These are phyloP conservation scores for Drosophila antonietae DNA, from an alignment of 2,888 invertebrate species.

Conservation along the genomic window DNA sequence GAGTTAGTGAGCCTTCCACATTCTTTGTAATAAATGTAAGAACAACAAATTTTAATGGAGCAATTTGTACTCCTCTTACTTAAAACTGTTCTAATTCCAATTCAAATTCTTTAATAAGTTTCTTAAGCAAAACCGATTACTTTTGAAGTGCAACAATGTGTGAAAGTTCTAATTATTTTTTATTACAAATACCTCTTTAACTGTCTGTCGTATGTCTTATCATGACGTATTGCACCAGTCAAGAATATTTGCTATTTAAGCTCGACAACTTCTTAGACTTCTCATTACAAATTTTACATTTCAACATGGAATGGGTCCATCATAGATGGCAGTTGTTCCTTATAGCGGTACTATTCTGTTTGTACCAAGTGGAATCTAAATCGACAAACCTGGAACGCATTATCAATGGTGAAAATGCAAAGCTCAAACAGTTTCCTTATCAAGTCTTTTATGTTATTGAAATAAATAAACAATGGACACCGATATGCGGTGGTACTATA, in stretches of 20 bases:
- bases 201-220: neutral
- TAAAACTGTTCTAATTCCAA: too few species aligned
- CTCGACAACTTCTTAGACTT: neutral
- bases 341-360: neutral
- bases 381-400: neutral
- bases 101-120: too few species aligned
- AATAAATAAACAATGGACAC: neutral
- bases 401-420: neutral
- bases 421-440: neutral
- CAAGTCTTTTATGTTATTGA: too few species aligned
- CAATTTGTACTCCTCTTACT: too few species aligned
- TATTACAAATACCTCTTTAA: neutral
- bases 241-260: constrained; percentile 1
- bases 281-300: neutral
- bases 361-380: neutral
- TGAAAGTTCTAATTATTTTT: neutral
- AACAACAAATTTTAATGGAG: too few species aligned
- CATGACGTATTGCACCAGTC: neutral
- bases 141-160: neutral
- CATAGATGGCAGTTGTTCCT: neutral
- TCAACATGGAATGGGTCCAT: constrained; percentile 1
- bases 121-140: too few species aligned
- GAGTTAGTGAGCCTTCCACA: too few species aligned
- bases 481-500: neutral
- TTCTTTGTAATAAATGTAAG: too few species aligned